Evolutionary conservation across 2,113 vertebrate species (phyloP).

Genomic region (Apteryx owenii): DNA sequence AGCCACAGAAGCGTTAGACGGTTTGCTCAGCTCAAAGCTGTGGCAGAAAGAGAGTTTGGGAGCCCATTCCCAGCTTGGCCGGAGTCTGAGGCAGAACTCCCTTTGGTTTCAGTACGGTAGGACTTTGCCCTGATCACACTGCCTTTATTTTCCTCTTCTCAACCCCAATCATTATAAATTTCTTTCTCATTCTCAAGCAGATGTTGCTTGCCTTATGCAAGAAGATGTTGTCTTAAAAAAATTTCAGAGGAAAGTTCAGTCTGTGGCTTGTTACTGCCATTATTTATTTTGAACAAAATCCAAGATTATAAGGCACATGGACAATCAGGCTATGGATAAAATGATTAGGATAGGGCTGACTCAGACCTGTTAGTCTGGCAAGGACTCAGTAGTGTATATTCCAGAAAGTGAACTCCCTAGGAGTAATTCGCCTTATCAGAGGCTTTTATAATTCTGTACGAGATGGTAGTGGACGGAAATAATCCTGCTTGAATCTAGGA

Average conservation of each 20-base stretch:
- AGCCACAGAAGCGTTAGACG: not conserved
- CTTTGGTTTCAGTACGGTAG: not conserved
- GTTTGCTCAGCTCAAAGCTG: not conserved
- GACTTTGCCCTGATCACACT: not conserved
- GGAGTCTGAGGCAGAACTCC: not conserved
- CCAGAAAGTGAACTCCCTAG: conserved; percentile 75
- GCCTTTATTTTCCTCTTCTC: not conserved
- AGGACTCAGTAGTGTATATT: conserved; percentile 45
- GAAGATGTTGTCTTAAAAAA: conserved; percentile 62
- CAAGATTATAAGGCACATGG: conserved; percentile 67
- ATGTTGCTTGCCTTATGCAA: conserved; percentile 46
- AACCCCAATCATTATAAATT: not conserved
- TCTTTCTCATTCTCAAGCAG: conserved; percentile 23
- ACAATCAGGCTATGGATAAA: conserved; percentile 68
- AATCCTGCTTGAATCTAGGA: conserved; percentile 4
- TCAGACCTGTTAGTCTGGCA: conserved; percentile 71
- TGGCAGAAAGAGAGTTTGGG: not conserved
- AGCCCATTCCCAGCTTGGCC: not conserved
- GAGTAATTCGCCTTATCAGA: conserved; percentile 66
- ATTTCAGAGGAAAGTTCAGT: conserved; percentile 59
- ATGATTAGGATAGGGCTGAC: conserved; percentile 70
- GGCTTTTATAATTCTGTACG: conserved; percentile 36
- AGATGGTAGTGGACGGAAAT: conserved; percentile 33
- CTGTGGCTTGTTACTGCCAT: conserved; percentile 64
- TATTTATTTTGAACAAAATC: conserved; percentile 72